Evolutionary conservation across 2,113 vertebrate species (phyloP), one percentile per base, ranked within the genome.

Genomic region (Camelus dromedarius): DNA sequence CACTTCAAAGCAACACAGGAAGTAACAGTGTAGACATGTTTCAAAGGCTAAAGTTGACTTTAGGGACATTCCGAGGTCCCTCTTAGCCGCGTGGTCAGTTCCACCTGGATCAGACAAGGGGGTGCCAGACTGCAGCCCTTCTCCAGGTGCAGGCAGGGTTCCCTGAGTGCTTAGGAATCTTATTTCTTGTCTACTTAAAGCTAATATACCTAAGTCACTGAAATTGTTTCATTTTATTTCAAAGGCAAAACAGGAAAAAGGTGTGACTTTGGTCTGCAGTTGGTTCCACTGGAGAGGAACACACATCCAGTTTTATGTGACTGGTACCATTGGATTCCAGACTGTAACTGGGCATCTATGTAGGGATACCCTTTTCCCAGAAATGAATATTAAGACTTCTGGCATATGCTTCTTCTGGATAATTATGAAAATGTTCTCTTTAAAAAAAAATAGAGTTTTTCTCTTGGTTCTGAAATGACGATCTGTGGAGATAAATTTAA

Each of bases 161-260:
- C 66, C 24, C 70, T 48, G 14, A 15, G 1, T 28, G 11, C 22
- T 46, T 84, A 11, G 35, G 10, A 9, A 30, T 70, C 6, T 28
- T 81, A 42, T 82, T 77, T 22, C 81, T 83, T 86, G 24, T 11
- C 11, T 42, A 3, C n/a, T 82, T 64, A 72, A 56, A 1, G 2
- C 0, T 48, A 38, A 20, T 58, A 48, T 0, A 8, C 28, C 26
- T 16, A 46, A 22, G 12, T 42, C 9, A 8, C 16, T 8, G 35
- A 28, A 54, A 10, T 18, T 8, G 30, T 93, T 93, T 93, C 38
- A 13, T 73, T 89, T 91, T 60, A 67, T 62, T 89, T 97, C 24
- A 70, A 50, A 85, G 60, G 5, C 32, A 77, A 79, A 73, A 32
- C 2, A 79, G 24, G 24, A 28, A 42, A 79, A 76, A 80, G 8